Conservation (phyloP, 2,797 vertebrate species). For the Choloepus didactylus region DNA sequence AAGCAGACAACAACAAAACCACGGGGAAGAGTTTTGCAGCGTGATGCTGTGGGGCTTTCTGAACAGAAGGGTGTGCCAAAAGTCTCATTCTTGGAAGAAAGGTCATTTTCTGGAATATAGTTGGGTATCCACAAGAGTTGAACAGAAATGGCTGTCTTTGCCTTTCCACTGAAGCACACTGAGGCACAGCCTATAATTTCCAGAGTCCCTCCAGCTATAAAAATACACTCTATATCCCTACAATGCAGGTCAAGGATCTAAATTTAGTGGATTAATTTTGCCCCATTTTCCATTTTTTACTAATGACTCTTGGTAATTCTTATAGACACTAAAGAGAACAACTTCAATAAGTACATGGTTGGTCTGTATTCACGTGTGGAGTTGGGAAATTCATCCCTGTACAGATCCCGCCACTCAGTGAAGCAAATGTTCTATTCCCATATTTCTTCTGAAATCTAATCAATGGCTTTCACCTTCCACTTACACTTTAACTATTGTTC, state of each 20-base stretch:
- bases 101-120: not conserved
- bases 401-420: not conserved
- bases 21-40: not conserved
- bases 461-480: not conserved
- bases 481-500: not conserved
- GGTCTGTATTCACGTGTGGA: not conserved
- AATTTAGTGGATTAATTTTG: not conserved
- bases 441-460: slow-evolving; percentile 23
- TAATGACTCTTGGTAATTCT: not conserved
- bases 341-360: not conserved
- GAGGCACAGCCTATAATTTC: not conserved
- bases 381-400: not conserved
- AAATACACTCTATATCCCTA: not conserved
- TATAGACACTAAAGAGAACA: not conserved
- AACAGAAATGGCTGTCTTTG: not conserved
- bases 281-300: not conserved
- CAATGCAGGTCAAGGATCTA: not conserved
- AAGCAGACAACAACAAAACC: not conserved
- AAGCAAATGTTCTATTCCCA: not conserved
- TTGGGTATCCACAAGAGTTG: not conserved
- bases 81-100: not conserved
- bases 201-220: not conserved
- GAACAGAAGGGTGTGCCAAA: not conserved
- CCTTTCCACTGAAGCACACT: not conserved
- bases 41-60: not conserved